Base-by-base conservation (phyloP, 2,888 invertebrate genomes). In the Zygothrica quintamaculata region DNA sequence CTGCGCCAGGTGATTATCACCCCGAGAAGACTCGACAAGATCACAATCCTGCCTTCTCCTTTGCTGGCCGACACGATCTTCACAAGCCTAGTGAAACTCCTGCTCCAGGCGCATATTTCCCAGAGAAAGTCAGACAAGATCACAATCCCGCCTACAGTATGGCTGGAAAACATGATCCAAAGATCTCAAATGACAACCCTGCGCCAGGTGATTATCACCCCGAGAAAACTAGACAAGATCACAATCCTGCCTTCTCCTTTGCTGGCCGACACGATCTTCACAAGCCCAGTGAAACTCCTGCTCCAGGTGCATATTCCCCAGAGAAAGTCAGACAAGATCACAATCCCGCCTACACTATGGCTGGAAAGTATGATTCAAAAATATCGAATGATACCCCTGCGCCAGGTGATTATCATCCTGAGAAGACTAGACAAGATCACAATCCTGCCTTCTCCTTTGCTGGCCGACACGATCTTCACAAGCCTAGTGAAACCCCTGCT, bases 131-230 rank as follows among this genome's bases (percentile, higher is more conserved):
- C 12, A 64, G 74, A 16, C 46, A 78, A 1, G 75, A 81, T 61
- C 56, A 74, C 6, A 92, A 92, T 9, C 92, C 91, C 2, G 73
- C 90, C 0, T 93, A 92, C 73, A 91, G 92, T 2, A 93, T 92
- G 82, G 89, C 91, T 1, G 88, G 89, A 75, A 61, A 69, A 9
- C 65, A 80, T 6, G 88, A 90, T 60, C 68, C 84, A 11, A 91
- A 67, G 1, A 39, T 57, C 1, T 0, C 31, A 0, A 67, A 57
- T 12, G 46, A 29, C 3, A 92, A 90, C 65, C 82, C 89, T 0
- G 88, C 94, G 3, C 94, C 94, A 16, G 94, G 93, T 39, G 93
- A 93, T 1, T 94, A 94, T 71, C 78, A 88, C 33, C 92, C 93
- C 9, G 93, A 94, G 78, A 94, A 93, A 74, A 51, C 55, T 0